phyloP scores from a whole-genome alignment of 2,888 invertebrate species.

The Phengaris arion region DNA sequence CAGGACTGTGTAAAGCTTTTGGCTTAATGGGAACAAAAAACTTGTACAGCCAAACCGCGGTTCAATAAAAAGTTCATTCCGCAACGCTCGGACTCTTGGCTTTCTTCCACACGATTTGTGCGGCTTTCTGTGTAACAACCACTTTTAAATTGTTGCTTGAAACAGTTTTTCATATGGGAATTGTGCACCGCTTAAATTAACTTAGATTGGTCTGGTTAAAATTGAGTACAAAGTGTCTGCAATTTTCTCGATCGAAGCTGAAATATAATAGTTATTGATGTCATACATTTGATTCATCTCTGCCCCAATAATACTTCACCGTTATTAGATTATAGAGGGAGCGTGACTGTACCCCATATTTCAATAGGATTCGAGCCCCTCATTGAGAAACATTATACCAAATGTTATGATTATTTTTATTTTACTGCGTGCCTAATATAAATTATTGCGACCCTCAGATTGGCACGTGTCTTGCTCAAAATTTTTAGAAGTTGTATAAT shows the following conservation, averaged over 20 bases:
- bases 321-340: neutral
- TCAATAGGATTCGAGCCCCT: neutral
- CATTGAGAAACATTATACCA: neutral
- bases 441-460: neutral
- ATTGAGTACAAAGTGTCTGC: neutral
- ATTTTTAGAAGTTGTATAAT: neutral
- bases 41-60: constrained; percentile 10
- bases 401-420: constrained; percentile 12
- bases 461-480: neutral
- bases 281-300: constrained; percentile 17
- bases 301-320: neutral
- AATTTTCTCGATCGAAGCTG: neutral
- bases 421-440: constrained; percentile 3
- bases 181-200: neutral
- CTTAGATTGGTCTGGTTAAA: neutral
- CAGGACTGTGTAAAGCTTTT: constrained; percentile 5
- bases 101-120: constrained; percentile 20
- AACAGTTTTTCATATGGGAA: constrained; percentile 13
- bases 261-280: neutral
- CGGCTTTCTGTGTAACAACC: constrained; percentile 3
- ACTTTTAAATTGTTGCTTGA: constrained; percentile 8
- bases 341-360: constrained; percentile 5
- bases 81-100: constrained; percentile 14
- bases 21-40: constrained; percentile 13
- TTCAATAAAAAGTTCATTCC: constrained; percentile 25